Base-by-base conservation (phyloP, 2,888 invertebrate species). In the Aphrophora alni region DNA sequence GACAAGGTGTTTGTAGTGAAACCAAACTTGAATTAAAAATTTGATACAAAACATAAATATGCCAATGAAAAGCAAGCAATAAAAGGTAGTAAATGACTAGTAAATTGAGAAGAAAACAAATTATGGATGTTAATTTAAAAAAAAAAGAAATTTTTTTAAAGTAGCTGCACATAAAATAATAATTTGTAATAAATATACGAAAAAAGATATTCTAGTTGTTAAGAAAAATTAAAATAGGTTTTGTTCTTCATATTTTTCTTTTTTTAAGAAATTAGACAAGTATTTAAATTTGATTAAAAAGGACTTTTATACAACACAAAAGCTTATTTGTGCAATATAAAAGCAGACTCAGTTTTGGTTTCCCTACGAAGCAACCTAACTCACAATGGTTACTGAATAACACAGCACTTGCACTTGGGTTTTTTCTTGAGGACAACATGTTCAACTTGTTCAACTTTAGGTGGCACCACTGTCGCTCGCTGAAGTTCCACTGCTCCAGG, bases 381-480 rank as follows among this genome's bases (percentile, higher is more conserved):
- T 8, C 73, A 27, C 73, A 24, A 28, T 26, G 51, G 78, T 92
- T 95, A 97, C 93, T 97, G 96, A 89, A 97, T 92, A 88, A 95
- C 95, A 92, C 97, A 97, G 92, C 97, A 97, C 89, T 95, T 95
- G 93, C 97, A 97, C 91, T 96, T 97, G 89, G 95, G 95, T 91
- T 97, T 97, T 92, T 97, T 97, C 92, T 97, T 97, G 88, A 97
- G 93, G 88, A 95, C 95, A 87, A 97, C 95, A 89, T 95, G 96
- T 89, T 97, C 97, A 85, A 96, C 95, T 89, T 96, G 95, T 87
- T 91, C 90, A 83, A 91, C 91, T 86, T 92, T 94, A 86, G 93
- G 94, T 82, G 93, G 93, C 86, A 91, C 90, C 81, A 94, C 93
- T 82, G 93, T 91, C 84, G 93, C 93, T 85, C 92, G 90, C 86